Base-by-base conservation (phyloP, 1,140 invertebrate genomes). In the Palaemon carinicauda region DNA sequence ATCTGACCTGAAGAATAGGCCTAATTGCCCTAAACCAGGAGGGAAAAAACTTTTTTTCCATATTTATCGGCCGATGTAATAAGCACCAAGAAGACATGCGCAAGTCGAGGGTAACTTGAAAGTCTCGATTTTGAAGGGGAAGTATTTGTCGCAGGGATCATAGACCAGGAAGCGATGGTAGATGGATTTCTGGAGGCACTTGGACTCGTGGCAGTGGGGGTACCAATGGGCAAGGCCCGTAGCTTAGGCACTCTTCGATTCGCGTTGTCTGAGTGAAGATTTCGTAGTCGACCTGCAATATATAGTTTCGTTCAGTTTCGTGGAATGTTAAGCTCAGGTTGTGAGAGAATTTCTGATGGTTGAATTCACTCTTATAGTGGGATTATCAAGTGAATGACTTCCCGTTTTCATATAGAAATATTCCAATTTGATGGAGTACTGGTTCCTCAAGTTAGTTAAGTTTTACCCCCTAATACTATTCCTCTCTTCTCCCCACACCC, bases 171-270 rank as follows among this genome's bases (percentile, higher is more conserved):
- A 89, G 27, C 82, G 80, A 54, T 88, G 87, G 60, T 88, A 88
- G 51, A 86, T 80, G 82, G 33, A 79, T 56, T 88, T 88, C 56
- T 88, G 87, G 7, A 90, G 41, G 79, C 90, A 90, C 50, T 89
- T 88, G 27, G 90, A 89, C 50, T 87, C 73, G 80, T 90, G 89
- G 85, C 90, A 90, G 17, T 71, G 41, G 5, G n/a, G 90, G 89
- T 17, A 90, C 87, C 74, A 89, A 71, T 19, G 90, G 89, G 80
- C 89, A 90, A 24, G 88, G 60, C 3, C 53, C 71, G 17, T 87
- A 87, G 17, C 69, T 77, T 24, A 41, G 65, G 69, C 78, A 65
- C 53, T 84, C 82, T 51, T 77, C 82, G 80, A 80, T 31, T 29
- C 79, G 79, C 53, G 79, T 80, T 24, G 79, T 80, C 52, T 80